A percentile compares a stretch with the other conserved stretches of the same genome.
Conservation (phyloP, 2,113 vertebrate species). For the Toxotes jaculatrix region DNA sequence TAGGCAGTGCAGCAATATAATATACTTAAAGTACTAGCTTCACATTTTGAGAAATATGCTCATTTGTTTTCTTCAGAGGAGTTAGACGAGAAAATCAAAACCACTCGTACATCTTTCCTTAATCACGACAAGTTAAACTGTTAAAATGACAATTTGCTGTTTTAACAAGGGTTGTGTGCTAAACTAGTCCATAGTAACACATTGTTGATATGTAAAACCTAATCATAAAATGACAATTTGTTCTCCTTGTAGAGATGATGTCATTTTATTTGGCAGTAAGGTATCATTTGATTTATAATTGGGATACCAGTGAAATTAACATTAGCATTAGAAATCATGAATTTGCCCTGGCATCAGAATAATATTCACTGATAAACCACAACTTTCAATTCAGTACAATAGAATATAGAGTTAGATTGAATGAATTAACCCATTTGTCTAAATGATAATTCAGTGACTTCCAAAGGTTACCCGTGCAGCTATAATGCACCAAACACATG, state of each 20-base stretch:
- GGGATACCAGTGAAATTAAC: background rate
- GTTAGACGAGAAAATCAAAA: too few species aligned
- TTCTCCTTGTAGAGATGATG: background rate
- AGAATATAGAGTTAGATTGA: background rate
- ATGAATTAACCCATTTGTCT: constrained; percentile 1
- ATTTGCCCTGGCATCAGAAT: background rate
- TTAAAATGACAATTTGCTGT: too few species aligned
- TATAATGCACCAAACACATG: background rate
- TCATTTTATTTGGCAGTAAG: background rate
- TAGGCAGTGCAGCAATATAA: too few species aligned
- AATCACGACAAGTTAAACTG: too few species aligned
- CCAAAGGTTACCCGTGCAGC: background rate
- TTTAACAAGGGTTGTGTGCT: background rate
- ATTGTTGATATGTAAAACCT: background rate
- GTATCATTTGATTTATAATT: background rate
- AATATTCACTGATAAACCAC: too few species aligned
- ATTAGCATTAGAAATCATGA: background rate
- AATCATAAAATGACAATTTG: background rate
- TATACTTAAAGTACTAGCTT: too few species aligned
- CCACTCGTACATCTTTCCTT: too few species aligned
- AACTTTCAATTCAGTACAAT: background rate
- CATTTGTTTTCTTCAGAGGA: too few species aligned
- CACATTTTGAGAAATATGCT: too few species aligned
- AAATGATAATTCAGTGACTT: background rate
- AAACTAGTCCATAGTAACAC: too few species aligned